These are phyloP conservation scores for Gallinago solitaria DNA, from an alignment of 2,797 vertebrate species.

Conservation along the genomic window DNA sequence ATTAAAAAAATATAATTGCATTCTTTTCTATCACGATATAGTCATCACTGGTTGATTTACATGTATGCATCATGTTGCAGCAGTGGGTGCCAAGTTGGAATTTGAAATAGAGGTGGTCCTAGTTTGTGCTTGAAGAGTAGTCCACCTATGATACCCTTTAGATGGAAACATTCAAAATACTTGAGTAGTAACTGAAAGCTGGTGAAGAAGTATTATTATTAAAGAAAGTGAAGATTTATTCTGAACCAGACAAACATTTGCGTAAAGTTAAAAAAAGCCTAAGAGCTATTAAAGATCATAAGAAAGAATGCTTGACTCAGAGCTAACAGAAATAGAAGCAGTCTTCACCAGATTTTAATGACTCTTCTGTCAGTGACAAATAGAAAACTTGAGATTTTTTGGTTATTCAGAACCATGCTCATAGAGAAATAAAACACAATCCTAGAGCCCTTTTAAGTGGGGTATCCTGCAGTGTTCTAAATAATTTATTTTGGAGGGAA, in stretches of 20 bases:
- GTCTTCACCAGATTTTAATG: slow-evolving; percentile 9
- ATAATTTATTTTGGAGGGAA: slow-evolving; percentile 29
- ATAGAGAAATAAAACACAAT: neutral
- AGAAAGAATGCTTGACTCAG: neutral
- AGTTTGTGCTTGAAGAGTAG: neutral
- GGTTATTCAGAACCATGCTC: neutral
- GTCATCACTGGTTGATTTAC: neutral
- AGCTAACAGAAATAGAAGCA: neutral
- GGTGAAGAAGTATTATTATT: neutral
- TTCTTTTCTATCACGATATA: neutral
- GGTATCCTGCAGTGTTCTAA: neutral
- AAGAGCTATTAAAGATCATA: neutral
- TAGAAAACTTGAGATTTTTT: neutral
- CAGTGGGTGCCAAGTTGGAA: neutral
- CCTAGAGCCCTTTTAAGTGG: neutral
- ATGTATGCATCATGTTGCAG: neutral
- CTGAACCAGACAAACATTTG: neutral
- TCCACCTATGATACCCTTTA: neutral
- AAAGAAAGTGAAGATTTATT: neutral
- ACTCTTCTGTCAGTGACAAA: neutral
- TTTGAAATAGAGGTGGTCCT: neutral
- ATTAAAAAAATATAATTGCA: neutral
- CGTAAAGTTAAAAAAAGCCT: neutral
- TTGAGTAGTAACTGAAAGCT: neutral
- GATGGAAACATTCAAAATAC: neutral